Base-by-base conservation (phyloP, 2,113 vertebrate genomes). In the Gymnocephalus cernua region DNA sequence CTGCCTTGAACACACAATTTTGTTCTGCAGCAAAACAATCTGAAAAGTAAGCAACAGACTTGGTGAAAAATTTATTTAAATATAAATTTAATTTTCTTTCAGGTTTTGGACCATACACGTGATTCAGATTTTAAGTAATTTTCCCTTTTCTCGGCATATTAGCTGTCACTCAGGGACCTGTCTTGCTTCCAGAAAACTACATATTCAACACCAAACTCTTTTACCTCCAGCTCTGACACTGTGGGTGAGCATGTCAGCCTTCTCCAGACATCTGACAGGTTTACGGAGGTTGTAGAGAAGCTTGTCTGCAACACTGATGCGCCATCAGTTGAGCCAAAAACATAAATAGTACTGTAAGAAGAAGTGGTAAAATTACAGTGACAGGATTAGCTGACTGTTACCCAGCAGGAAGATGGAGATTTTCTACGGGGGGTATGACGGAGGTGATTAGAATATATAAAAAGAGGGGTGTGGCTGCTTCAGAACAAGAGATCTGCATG, bases 241-340 rank as follows among this genome's bases (percentile, higher is more conserved):
- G 58, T 21, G 62, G 54, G 44, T 51, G 79, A 65, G 35, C 50
- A 61, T 38, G 61, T 83, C 72, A 86, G 83, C 27, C n/a, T 58
- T 70, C 23, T 45, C 62, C 83, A 70, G 54, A 62, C 45, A 58
- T 32, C 15, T 51, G 79, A 74, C 74, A 79, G 80, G 27, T 82
- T 71, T 74, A 19, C 7, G 8, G 67, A 87, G 59, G 58, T 75
- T 74, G 68, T 45, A 45, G 21, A 70, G 12, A 66, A 47, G 21
- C 32, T 75, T 81, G 54, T 76, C 68, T 69, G 56, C 56, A 50
- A 44, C 69, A 65, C 3, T 61, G 64, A 83, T 44, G 18, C 4
- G 0, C 21, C 15, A 23, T 71, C 45, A 61, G n/a, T 7, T 47
- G 38, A 66, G 58, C 19, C n/a, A 27, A 70, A 74, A 48, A 44